phyloP scores from a whole-genome alignment of 2,113 vertebrate genomes.

The Nipponia nippon region DNA sequence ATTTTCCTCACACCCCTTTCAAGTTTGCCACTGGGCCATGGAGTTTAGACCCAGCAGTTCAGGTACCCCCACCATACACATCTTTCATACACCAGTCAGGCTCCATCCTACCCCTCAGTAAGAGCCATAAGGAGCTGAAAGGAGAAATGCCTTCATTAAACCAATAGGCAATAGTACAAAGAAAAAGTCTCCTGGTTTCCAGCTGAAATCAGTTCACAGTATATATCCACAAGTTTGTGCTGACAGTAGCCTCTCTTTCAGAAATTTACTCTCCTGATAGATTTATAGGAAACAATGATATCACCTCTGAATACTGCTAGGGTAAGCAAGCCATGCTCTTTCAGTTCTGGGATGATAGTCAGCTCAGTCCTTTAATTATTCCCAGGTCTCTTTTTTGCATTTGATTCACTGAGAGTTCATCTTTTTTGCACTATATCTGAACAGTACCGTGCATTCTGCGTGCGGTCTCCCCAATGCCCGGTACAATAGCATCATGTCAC shows the following conservation, averaged over 20 bases:
- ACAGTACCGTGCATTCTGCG: rapidly evolving
- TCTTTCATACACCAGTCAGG: not conserved
- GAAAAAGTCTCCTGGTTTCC: not conserved
- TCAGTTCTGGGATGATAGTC: not conserved
- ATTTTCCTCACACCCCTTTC: not conserved
- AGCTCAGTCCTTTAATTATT: not conserved
- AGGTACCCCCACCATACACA: not conserved
- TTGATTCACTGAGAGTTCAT: not conserved
- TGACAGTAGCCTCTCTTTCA: not conserved
- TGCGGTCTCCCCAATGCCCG: not conserved
- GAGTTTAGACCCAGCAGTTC: not conserved
- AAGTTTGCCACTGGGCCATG: not conserved
- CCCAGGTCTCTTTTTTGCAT: not conserved
- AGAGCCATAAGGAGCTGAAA: not conserved
- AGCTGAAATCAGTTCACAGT: not conserved
- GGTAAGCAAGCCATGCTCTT: conserved; percentile 31
- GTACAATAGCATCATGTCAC: not conserved
- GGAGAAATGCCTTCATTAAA: not conserved
- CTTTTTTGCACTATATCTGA: not conserved
- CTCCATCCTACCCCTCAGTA: not conserved
- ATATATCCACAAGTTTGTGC: not conserved
- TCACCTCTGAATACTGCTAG: conserved; percentile 7
- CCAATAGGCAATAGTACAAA: not conserved
- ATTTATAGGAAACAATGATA: conserved; percentile 30
- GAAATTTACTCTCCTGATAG: not conserved